Evolutionary conservation across 2,888 invertebrate genomes (phyloP).

Genomic region (Lagria hirta): DNA sequence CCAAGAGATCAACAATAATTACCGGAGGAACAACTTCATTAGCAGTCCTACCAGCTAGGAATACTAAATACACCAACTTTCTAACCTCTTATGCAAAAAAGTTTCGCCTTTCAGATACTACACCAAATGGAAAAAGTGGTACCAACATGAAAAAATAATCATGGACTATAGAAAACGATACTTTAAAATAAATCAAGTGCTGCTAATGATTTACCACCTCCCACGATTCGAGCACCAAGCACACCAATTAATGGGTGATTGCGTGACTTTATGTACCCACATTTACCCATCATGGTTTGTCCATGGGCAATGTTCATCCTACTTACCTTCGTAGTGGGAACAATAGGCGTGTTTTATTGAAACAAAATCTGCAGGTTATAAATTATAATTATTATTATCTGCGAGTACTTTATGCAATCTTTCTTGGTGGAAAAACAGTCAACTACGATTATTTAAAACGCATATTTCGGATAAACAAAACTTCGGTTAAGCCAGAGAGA

Average conservation of each 20-base stretch:
- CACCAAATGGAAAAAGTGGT: too few relatives aligned
- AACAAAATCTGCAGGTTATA: too few relatives aligned
- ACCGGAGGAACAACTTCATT: slow-evolving; percentile 36
- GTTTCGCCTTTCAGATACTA: too few relatives aligned
- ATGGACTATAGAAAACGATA: slow-evolving; percentile 25
- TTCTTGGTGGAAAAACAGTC: too few relatives aligned
- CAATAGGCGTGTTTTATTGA: slow-evolving; percentile 26
- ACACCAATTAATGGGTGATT: slow-evolving; percentile 40
- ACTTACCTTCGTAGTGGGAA: slow-evolving; percentile 26
- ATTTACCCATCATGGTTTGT: slow-evolving; percentile 35
- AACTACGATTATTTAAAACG: too few relatives aligned
- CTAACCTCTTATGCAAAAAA: too few relatives aligned
- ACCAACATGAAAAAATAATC: slow-evolving; percentile 5
- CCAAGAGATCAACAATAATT: slow-evolving; percentile 35
- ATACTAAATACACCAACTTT: background rate
- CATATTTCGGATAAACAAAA: too few relatives aligned
- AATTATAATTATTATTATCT: too few relatives aligned
- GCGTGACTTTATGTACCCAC: slow-evolving; percentile 39
- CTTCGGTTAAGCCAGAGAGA: too few relatives aligned
- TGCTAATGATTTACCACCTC: slow-evolving; percentile 43
- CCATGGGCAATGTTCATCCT: slow-evolving; percentile 21
- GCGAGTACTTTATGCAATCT: too few relatives aligned
- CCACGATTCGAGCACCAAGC: slow-evolving; percentile 42
- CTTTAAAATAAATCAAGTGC: slow-evolving; percentile 43
- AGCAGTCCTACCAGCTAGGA: slow-evolving; percentile 23